Conservation (phyloP, 2,888 invertebrate genomes). For the Campoplex capitator region DNA sequence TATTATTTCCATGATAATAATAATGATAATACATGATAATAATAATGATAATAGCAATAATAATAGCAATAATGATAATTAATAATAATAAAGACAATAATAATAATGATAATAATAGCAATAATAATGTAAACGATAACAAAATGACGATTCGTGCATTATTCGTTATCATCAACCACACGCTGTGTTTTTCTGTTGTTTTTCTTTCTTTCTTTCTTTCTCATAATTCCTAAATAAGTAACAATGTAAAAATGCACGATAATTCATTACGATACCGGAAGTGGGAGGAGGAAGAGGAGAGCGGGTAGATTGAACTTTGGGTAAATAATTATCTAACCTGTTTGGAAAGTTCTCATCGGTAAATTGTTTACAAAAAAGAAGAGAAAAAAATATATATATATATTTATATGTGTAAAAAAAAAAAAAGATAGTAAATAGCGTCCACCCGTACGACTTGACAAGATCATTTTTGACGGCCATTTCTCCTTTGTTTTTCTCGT, state of each 20-base stretch:
- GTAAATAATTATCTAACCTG: conserved; percentile 64
- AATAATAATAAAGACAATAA: conserved; percentile 72
- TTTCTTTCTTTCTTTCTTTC: conserved; percentile 17
- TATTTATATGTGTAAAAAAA: conserved; percentile 22
- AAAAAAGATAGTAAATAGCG: conserved; percentile 33
- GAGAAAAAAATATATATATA: conserved; percentile 1
- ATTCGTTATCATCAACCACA: conserved; percentile 68
- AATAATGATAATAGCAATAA: conserved; percentile 71
- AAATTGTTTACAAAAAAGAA: conserved; percentile 28
- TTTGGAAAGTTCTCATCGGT: conserved; percentile 51
- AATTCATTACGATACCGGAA: conserved; percentile 64
- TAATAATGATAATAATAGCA: conserved; percentile 71
- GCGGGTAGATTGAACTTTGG: conserved; percentile 64
- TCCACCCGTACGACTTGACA: conserved; percentile 37
- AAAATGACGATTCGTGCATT: conserved; percentile 61
- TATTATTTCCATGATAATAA: conserved; percentile 67
- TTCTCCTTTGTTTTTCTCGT: conserved; percentile 18
- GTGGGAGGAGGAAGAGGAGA: background rate
- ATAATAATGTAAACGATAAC: conserved; percentile 74
- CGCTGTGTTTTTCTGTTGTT: background rate
- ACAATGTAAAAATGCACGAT: conserved; percentile 76
- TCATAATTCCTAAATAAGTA: conserved; percentile 75
- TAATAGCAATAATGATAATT: conserved; percentile 71
- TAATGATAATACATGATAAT: conserved; percentile 66
- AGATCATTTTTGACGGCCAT: conserved; percentile 52